These are phyloP conservation scores for Masnerella sp. DNA, from an alignment of 2,888 invertebrate genomes.

Conservation along the genomic window DNA sequence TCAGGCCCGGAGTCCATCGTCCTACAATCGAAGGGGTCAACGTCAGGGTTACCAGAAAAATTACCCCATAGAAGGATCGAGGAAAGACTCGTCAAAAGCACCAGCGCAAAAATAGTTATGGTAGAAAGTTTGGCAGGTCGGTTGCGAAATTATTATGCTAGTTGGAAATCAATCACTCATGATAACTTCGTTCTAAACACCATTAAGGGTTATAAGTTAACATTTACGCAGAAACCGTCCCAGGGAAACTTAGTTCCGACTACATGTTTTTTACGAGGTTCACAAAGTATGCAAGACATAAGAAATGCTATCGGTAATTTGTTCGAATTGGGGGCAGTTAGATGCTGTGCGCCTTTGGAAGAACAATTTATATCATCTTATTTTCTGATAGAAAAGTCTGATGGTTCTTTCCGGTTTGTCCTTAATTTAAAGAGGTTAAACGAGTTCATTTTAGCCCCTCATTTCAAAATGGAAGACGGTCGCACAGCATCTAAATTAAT, in stretches of 20 bases:
- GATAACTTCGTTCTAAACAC: conserved; percentile 15
- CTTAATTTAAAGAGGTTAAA: conserved; percentile 11
- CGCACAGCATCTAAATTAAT: conserved; percentile 4
- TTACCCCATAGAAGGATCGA: background rate
- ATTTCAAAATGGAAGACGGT: conserved; percentile 16
- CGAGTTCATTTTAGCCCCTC: background rate
- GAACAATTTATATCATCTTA: conserved; percentile 6
- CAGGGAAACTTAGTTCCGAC: conserved; percentile 1
- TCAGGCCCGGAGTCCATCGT: conserved; percentile 10
- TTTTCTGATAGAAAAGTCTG: too few species aligned
- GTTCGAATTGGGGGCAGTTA: background rate
- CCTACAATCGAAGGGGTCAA: conserved; percentile 1
- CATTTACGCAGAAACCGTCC: background rate
- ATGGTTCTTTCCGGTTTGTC: conserved; percentile 6
- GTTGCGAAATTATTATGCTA: background rate
- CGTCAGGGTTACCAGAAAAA: conserved; percentile 4
- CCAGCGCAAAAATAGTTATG: too few species aligned
- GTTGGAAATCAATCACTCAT: conserved; percentile 12
- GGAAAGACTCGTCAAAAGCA: too few species aligned
- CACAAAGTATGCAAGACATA: conserved; percentile 6
- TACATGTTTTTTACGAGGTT: conserved; percentile 1
- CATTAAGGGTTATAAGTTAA: conserved; percentile 8
- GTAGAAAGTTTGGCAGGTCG: conserved; percentile 1
- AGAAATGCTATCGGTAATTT: background rate
- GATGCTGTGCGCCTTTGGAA: background rate